phyloP scores from a whole-genome alignment of 2,113 vertebrate species.

The Atlantisia rogersi region DNA sequence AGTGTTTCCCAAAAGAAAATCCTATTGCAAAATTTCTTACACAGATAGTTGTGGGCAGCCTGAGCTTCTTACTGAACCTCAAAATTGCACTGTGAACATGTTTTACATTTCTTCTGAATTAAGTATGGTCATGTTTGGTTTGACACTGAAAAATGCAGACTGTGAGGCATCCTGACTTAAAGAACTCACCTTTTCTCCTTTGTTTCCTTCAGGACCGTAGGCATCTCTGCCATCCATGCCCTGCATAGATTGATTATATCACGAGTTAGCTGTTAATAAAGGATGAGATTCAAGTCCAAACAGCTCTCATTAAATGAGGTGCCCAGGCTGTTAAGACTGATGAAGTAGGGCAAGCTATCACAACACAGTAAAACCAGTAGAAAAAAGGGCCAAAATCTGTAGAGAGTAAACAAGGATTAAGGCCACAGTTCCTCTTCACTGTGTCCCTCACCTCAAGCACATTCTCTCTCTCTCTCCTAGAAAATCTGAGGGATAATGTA shows the following conservation, averaged over 20 bases:
- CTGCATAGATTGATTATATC: slow-evolving; percentile 33
- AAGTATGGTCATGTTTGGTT: not conserved
- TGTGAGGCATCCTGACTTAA: not conserved
- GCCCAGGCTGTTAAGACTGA: not conserved
- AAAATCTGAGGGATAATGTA: not conserved
- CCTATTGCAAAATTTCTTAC: not conserved
- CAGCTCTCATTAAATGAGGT: not conserved
- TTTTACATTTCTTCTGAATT: not conserved
- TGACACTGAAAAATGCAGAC: not conserved
- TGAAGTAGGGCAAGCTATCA: not conserved
- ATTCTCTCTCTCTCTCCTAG: not conserved
- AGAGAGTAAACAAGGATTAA: not conserved
- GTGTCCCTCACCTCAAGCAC: not conserved
- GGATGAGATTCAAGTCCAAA: not conserved
- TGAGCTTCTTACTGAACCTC: not conserved
- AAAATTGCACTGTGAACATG: not conserved
- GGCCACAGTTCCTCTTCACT: not conserved
- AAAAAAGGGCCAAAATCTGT: not conserved
- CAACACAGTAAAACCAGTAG: not conserved
- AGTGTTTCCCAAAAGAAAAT: not conserved
- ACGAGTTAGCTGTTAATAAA: not conserved
- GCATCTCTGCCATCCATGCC: slow-evolving; percentile 71
- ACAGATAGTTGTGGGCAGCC: not conserved
- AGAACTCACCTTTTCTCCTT: slow-evolving; percentile 78
- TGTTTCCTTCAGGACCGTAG: slow-evolving; percentile 74